Evolutionary conservation across 2,888 invertebrate genomes (phyloP), one percentile per base, ranked within the genome.

Genomic region (Drosophila mettleri): DNA sequence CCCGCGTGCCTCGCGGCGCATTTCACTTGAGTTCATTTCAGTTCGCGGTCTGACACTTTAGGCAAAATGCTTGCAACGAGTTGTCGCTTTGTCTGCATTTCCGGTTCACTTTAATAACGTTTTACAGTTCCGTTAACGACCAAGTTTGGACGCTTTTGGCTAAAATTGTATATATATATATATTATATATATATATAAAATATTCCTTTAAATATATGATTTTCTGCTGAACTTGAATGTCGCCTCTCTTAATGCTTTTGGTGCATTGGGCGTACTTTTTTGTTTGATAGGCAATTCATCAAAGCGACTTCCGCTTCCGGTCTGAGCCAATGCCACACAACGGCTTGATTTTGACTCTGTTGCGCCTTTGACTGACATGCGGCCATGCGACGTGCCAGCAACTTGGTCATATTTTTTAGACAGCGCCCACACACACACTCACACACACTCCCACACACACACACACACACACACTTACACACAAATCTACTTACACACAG

Each of bases 21-120:
- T 43, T 53, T 20, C 54, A 29, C 54, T 64, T 55, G 62, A 80
- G 41, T 49, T 51, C n/a, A n/a, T 63, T 51, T 33, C 24, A 53
- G 59, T 9, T 41, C 49, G 64, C 52, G 62, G 81, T 77, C 69
- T 71, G 81, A 70, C 74, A 74, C 79, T 81, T 78, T 62, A 29
- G 87, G 79, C 81, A 69, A 81, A 83, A 79, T 73, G 69, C 9
- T 24, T 62, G 86, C 74, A 81, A 77, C 70, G 85, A 84, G 63
- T 78, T 84, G 78, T 69, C 81, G 72, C 81, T 84, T 86, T 86
- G 87, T 84, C 87, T 86, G 83, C 85, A 84, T 84, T 84, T 84
- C 83, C 87, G 70, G 61, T 63, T 72, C 49, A 70, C 87, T 86
- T 84, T 86, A 84, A 84, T 84, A 86, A 77, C 78, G 66, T 79